phyloP scores from a whole-genome alignment of 2,113 vertebrate species.

The Notothenia coriiceps region DNA sequence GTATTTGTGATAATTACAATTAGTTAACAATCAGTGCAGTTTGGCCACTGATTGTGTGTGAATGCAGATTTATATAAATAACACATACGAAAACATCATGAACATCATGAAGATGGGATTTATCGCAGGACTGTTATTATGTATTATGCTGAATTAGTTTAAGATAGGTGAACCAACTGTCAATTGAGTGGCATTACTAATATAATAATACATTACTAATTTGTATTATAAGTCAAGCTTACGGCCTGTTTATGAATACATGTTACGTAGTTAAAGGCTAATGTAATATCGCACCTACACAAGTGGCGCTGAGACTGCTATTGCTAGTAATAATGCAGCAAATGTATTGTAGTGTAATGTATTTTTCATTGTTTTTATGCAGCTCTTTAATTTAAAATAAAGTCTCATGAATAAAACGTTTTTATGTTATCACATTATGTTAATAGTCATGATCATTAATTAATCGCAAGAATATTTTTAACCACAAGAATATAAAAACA shows the following conservation, averaged over 20 bases:
- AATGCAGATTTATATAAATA: no score
- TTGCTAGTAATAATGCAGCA: not conserved
- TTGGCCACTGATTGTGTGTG: no score
- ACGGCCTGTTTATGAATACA: not conserved
- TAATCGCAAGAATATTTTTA: slow-evolving; percentile 34
- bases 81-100: no score
- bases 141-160: not conserved
- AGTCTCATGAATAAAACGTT: slow-evolving; percentile 17
- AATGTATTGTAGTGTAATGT: not conserved
- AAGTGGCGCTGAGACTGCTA: not conserved
- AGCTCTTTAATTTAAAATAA: slow-evolving; percentile 8
- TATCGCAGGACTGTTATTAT: not conserved
- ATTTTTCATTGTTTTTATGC: not conserved
- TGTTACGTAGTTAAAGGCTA: not conserved
- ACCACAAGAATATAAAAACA: slow-evolving; percentile 28
- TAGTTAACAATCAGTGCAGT: no score
- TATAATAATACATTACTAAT: not conserved
- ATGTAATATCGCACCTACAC: not conserved
- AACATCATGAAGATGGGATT: no score
- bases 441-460: slow-evolving; percentile 44
- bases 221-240: not conserved
- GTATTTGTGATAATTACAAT: not conserved
- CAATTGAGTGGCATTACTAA: not conserved
- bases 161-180: not conserved
- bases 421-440: slow-evolving; percentile 4